Evolutionary conservation across 2,113 vertebrate species (phyloP).

Genomic region (Hylia prasina): DNA sequence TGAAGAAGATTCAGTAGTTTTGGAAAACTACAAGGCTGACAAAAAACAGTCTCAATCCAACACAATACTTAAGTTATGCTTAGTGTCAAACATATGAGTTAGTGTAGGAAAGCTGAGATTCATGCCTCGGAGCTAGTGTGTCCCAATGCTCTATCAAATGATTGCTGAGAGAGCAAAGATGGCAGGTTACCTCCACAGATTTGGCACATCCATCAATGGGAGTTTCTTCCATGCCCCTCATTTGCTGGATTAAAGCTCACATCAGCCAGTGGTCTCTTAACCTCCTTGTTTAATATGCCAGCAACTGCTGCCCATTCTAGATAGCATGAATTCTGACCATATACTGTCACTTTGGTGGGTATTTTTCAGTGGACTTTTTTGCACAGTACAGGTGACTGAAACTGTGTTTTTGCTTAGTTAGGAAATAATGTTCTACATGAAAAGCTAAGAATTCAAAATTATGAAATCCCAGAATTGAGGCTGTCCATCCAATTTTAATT

Average conservation of each 20-base stretch:
- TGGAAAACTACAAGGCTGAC: not conserved
- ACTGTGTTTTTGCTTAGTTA: not conserved
- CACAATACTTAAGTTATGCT: not conserved
- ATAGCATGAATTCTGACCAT: accelerated
- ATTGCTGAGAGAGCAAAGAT: not conserved
- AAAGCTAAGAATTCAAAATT: not conserved
- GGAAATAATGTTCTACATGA: not conserved
- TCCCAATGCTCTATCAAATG: not conserved
- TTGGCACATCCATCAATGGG: not conserved
- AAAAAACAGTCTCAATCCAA: not conserved
- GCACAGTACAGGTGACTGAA: not conserved
- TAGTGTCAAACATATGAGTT: not conserved
- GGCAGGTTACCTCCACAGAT: not conserved
- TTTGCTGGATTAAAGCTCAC: not conserved
- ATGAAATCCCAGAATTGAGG: not conserved
- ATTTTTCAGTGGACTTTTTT: not conserved
- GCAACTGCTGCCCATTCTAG: not conserved
- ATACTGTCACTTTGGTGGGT: accelerated
- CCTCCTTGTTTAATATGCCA: not conserved
- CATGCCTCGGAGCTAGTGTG: accelerated
- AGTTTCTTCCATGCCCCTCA: not conserved
- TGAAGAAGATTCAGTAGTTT: not conserved
- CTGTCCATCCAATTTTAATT: not conserved
- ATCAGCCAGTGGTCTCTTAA: not conserved
- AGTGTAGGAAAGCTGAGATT: not conserved